Evolutionary conservation across 2,888 invertebrate genomes (phyloP).

Genomic region (Epicampocera succincta): DNA sequence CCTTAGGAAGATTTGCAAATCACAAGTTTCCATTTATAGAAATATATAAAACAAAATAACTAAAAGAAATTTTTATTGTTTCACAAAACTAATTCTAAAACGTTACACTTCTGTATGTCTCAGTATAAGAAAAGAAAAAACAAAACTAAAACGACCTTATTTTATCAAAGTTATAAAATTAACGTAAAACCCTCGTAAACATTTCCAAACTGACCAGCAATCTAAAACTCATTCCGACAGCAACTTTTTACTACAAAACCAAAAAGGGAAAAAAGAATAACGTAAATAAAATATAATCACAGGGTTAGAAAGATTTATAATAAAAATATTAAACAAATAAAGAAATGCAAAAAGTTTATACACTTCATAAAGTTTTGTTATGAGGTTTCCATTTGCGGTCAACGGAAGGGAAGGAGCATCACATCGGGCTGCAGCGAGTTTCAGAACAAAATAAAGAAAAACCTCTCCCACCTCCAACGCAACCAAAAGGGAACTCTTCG

Average conservation of each 20-base stretch:
- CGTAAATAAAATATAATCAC: slow-evolving; percentile 66
- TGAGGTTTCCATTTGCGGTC: slow-evolving; percentile 35
- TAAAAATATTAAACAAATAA: slow-evolving; percentile 56
- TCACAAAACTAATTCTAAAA: slow-evolving; percentile 56
- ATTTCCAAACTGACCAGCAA: slow-evolving; percentile 60
- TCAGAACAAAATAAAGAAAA: slow-evolving; percentile 21
- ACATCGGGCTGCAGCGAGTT: slow-evolving; percentile 49
- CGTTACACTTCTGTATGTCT: slow-evolving; percentile 11
- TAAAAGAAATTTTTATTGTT: slow-evolving; percentile 67
- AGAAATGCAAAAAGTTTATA: slow-evolving; percentile 28
- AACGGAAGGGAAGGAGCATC: slow-evolving; percentile 38
- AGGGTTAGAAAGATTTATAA: slow-evolving; percentile 66
- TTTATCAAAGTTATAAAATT: slow-evolving; percentile 69
- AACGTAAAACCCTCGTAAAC: slow-evolving; percentile 69
- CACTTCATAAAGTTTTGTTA: slow-evolving; percentile 60
- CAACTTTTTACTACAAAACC: slow-evolving; percentile 36
- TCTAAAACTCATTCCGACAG: slow-evolving; percentile 39
- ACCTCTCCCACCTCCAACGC: background rate
- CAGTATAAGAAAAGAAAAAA: slow-evolving; percentile 13
- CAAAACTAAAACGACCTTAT: slow-evolving; percentile 42
- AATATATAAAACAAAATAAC: slow-evolving; percentile 32
- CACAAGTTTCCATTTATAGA: slow-evolving; percentile 47
- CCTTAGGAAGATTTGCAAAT: slow-evolving; percentile 41
- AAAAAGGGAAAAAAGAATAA: slow-evolving; percentile 17
- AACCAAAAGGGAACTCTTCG: slow-evolving; percentile 29